A percentile compares a stretch with the other conserved stretches of the same genome.
Evolutionary conservation across 2,888 invertebrate species (phyloP).

Genomic region (Lissonota sp.): DNA sequence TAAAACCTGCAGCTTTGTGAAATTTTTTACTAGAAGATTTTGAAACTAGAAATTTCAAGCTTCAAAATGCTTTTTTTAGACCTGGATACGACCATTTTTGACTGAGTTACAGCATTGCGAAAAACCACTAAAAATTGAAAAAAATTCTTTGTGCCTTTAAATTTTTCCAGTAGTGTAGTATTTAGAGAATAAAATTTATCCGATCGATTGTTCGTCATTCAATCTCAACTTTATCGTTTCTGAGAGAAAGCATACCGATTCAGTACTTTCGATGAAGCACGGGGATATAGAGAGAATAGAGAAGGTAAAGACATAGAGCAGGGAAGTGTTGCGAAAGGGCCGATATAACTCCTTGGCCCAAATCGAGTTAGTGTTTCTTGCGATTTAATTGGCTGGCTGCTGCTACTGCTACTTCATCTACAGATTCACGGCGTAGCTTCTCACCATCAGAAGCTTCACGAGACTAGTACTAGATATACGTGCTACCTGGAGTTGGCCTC

Average conservation of each 20-base stretch:
- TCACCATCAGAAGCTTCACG: constrained; percentile 50
- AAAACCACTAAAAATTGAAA: too few species aligned
- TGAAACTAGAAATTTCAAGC: too few species aligned
- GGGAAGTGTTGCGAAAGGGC: constrained; percentile 44
- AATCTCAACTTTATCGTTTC: background rate
- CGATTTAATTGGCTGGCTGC: constrained; percentile 67
- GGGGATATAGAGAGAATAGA: background rate
- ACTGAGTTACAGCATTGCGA: too few species aligned
- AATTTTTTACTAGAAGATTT: too few species aligned
- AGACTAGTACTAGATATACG: constrained; percentile 34
- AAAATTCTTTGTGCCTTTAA: too few species aligned
- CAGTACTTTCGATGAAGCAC: constrained; percentile 32
- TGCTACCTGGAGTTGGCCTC: constrained; percentile 44
- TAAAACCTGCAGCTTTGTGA: too few species aligned
- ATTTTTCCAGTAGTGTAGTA: too few species aligned
- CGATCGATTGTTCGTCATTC: constrained; percentile 18
- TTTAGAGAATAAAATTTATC: constrained; percentile 40
- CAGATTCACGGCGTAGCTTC: constrained; percentile 38
- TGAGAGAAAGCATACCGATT: constrained; percentile 36
- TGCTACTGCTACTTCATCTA: constrained; percentile 36
- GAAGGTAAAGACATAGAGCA: background rate
- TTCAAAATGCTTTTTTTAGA: too few species aligned
- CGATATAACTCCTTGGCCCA: constrained; percentile 66
- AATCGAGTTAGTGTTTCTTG: constrained; percentile 69
- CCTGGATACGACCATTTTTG: too few species aligned